Evolutionary conservation across 2,888 invertebrate species (phyloP).

Genomic region (Andricus curvator): DNA sequence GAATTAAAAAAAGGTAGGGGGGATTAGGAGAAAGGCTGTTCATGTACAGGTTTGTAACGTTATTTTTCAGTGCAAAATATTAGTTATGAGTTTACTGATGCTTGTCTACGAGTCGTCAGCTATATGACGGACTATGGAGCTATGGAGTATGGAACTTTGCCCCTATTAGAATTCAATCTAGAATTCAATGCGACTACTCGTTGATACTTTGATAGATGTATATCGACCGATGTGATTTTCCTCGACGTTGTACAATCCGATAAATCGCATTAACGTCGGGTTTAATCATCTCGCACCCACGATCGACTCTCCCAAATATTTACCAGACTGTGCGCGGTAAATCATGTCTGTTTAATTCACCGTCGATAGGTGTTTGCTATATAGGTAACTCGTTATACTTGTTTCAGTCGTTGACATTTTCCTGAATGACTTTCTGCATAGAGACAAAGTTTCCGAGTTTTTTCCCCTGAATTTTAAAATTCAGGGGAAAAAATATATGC

Average conservation of each 20-base stretch:
- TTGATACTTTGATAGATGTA: conserved; percentile 25
- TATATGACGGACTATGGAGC: neutral
- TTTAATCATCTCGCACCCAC: conserved; percentile 37
- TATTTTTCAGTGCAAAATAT: neutral
- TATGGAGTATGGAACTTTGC: conserved; percentile 18
- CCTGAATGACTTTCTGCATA: neutral
- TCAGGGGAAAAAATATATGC: no score
- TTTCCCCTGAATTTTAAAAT: neutral
- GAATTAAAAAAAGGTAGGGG: no score
- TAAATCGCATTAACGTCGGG: conserved; percentile 35
- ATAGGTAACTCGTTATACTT: conserved; percentile 3
- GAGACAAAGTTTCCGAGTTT: neutral
- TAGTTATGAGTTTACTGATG: no score
- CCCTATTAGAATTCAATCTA: conserved; percentile 35
- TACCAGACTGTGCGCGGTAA: conserved; percentile 1
- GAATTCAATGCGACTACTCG: conserved; percentile 4
- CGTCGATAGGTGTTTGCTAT: conserved; percentile 8
- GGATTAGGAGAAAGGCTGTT: neutral
- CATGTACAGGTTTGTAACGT: neutral
- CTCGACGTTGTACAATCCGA: conserved; percentile 20
- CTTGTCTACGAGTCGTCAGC: conserved; percentile 5
- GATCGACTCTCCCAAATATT: conserved; percentile 35
- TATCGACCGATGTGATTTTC: conserved; percentile 27
- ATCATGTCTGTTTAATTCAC: conserved; percentile 26
- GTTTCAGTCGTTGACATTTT: conserved; percentile 14